Evolutionary conservation across 2,888 invertebrate genomes (phyloP).

Genomic region (Drosophila gaucha): DNA sequence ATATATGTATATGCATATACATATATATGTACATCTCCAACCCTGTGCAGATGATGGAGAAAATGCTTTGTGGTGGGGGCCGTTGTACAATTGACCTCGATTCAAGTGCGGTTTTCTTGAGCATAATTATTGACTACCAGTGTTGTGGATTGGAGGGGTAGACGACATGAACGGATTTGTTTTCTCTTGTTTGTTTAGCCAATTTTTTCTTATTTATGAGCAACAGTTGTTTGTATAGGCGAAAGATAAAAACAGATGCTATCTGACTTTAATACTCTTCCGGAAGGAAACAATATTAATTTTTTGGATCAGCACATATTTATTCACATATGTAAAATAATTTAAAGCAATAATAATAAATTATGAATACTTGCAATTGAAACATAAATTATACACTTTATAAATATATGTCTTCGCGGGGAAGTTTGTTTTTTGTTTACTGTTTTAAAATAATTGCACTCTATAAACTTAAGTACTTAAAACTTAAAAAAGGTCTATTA

Average conservation of each 20-base stretch:
- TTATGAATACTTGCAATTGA: no score
- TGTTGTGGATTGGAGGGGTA: constrained; percentile 9
- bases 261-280: constrained; percentile 38
- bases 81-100: constrained; percentile 52
- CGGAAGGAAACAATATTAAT: no score
- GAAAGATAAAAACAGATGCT: constrained; percentile 20
- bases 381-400: no score
- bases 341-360: no score
- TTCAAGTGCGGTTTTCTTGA: constrained; percentile 59
- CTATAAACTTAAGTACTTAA: no score
- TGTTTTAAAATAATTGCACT: no score
- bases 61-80: constrained; percentile 5
- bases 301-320: background rate
- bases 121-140: constrained; percentile 46
- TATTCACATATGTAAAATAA: no score
- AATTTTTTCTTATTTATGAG: constrained; percentile 62
- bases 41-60: background rate
- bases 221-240: constrained; percentile 65
- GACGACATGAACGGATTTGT: constrained; percentile 34
- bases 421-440: no score
- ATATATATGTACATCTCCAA: background rate
- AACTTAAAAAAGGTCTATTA: no score
- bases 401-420: no score
- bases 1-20: background rate
- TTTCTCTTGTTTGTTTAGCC: constrained; percentile 29